These are phyloP conservation scores for Rugalucina vietnamica DNA, from an alignment of 2,888 invertebrate species.

Conservation along the genomic window DNA sequence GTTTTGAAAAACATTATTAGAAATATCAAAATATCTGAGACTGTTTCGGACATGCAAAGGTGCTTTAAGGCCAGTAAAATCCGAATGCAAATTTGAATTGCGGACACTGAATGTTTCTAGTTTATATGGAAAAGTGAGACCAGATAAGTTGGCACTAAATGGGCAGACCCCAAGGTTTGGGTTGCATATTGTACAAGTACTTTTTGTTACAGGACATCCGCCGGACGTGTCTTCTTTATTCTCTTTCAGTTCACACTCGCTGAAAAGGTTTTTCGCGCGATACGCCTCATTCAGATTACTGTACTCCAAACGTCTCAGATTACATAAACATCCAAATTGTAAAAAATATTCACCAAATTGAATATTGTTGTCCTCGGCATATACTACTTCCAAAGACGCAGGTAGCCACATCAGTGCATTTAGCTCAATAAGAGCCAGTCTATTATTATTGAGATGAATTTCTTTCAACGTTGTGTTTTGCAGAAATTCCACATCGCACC, in stretches of 20 bases:
- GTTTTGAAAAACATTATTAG: background rate
- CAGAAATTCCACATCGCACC: slow-evolving; percentile 41
- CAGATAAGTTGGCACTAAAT: no score
- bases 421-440: slow-evolving; percentile 28
- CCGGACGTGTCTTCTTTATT: background rate
- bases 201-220: no score
- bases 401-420: slow-evolving; percentile 32
- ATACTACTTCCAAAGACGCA: slow-evolving; percentile 13
- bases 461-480: slow-evolving; percentile 44
- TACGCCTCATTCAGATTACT: slow-evolving; percentile 10
- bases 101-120: background rate
- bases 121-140: background rate
- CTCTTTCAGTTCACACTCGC: background rate
- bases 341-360: slow-evolving; percentile 43
- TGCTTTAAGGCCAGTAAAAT: background rate
- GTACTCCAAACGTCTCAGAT: background rate
- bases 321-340: slow-evolving; percentile 30
- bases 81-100: background rate
- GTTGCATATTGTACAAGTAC: no score
- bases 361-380: slow-evolving; percentile 38
- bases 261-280: background rate
- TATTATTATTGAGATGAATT: slow-evolving; percentile 30
- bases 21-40: background rate
- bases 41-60: background rate
- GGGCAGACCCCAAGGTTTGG: no score